Percentiles rank a stretch among this genome's conserved stretches.
phyloP scores from a whole-genome alignment of 2,888 invertebrate genomes.

The Cheilosia variabilis region DNA sequence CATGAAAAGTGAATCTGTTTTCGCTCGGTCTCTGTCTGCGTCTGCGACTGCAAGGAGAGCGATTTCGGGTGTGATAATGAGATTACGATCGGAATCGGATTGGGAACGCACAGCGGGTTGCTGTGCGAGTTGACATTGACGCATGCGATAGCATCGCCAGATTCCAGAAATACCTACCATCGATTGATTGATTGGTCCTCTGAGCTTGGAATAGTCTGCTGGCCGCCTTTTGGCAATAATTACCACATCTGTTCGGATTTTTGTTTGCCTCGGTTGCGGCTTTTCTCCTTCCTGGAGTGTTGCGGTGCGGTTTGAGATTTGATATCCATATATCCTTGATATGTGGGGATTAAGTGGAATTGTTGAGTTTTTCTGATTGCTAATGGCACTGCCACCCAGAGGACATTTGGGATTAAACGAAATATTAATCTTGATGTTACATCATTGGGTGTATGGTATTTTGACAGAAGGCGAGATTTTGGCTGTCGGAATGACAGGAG shows the following conservation, averaged over 20 bases:
- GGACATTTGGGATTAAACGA: constrained; percentile 46
- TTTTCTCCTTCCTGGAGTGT: constrained; percentile 15
- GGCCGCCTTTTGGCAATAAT: constrained; percentile 56
- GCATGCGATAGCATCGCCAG: constrained; percentile 70
- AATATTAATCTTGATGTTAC: constrained; percentile 67
- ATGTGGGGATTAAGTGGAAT: constrained; percentile 69
- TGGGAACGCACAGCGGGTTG: constrained; percentile 55
- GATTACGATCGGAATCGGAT: constrained; percentile 62
- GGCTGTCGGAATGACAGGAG: constrained; percentile 42
- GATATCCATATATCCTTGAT: constrained; percentile 48
- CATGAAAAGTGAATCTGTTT: constrained; percentile 72
- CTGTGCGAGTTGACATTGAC: constrained; percentile 70
- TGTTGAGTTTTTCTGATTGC: constrained; percentile 67
- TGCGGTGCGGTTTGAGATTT: constrained; percentile 16
- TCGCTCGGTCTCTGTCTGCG: constrained; percentile 11
- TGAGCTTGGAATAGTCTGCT: background rate
- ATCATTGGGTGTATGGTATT: constrained; percentile 53
- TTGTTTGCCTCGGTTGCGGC: background rate
- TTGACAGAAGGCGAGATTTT: constrained; percentile 55
- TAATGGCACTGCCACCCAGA: constrained; percentile 69
- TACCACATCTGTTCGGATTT: constrained; percentile 71
- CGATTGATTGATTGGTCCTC: constrained; percentile 73
- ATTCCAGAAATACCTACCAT: constrained; percentile 67
- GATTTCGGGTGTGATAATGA: constrained; percentile 74
- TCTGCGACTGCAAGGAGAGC: constrained; percentile 20